Percentiles rank a stretch among this genome's conserved stretches.
Conservation (phyloP, 2,888 invertebrate species). For the Rotaria magnacalcarata region DNA sequence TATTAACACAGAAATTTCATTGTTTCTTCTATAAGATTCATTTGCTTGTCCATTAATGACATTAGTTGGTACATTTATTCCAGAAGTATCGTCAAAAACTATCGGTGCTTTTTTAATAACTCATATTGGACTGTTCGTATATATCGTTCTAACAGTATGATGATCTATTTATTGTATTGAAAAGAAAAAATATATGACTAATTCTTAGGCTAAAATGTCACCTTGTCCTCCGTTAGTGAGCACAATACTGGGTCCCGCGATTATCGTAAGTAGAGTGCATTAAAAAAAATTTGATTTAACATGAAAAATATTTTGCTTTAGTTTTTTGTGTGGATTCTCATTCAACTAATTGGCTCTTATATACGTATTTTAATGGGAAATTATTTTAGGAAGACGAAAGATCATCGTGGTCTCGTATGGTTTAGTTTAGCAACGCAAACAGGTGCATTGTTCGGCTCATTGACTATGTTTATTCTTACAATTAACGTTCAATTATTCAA, state of each 20-base stretch:
- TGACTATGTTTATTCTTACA: not conserved
- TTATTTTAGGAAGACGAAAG: not conserved
- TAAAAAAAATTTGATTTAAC: not conserved
- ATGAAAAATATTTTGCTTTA: not conserved
- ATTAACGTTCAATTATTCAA: not conserved
- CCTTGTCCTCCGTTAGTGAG: conserved; percentile 28
- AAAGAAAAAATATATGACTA: not conserved
- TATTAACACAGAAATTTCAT: not conserved
- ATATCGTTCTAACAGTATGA: not conserved
- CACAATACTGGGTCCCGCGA: not conserved
- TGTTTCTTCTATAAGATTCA: not conserved
- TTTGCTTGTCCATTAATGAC: not conserved
- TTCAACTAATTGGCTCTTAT: not conserved
- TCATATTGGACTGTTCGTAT: not conserved
- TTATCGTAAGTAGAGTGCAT: not conserved
- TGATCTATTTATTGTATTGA: not conserved
- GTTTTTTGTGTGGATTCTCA: not conserved
- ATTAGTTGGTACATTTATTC: not conserved
- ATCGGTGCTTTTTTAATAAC: not conserved
- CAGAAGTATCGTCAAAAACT: not conserved
- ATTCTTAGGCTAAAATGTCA: not conserved
- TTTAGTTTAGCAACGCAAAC: not conserved
- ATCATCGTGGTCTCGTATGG: conserved; percentile 1
- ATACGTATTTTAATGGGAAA: conserved; percentile 1
- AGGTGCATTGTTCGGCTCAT: not conserved